Evolutionary conservation across 1,140 invertebrate genomes (phyloP).

Genomic region (Pteromalus puparum): DNA sequence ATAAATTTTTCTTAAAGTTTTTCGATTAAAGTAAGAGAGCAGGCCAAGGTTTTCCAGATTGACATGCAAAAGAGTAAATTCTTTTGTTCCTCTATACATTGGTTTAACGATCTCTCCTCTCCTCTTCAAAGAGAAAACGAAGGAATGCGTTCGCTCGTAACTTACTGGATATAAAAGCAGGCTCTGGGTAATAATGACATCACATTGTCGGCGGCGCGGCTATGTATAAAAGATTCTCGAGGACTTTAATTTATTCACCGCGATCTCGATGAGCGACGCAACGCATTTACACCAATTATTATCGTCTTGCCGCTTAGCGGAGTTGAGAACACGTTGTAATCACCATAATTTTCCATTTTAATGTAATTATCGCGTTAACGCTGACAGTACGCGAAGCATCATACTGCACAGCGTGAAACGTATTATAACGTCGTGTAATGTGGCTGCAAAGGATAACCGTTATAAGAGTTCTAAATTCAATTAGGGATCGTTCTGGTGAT

Average conservation of each 20-base stretch:
- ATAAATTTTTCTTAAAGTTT: no score
- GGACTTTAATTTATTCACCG: constrained; percentile 21
- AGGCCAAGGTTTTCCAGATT: not conserved
- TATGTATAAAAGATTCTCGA: not conserved
- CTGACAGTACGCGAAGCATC: constrained; percentile 30
- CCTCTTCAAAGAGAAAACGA: no score
- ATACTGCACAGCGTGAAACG: constrained; percentile 12
- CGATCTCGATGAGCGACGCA: constrained; percentile 1
- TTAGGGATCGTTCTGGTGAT: constrained; percentile 55
- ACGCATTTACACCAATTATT: constrained; percentile 46
- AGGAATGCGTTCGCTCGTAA: no score
- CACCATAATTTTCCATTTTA: constrained; percentile 61
- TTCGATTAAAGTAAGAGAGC: constrained; percentile 12
- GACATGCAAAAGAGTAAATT: no score
- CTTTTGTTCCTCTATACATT: no score
- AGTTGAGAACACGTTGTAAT: constrained; percentile 54
- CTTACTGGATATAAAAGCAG: no score
- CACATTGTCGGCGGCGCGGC: not conserved
- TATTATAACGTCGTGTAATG: not conserved
- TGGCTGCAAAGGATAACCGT: no score
- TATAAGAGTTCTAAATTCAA: constrained; percentile 55
- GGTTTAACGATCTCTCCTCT: no score
- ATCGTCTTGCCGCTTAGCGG: not conserved
- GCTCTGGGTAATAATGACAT: not conserved
- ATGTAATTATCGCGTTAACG: constrained; percentile 62